Evolutionary conservation across 2,113 vertebrate species (phyloP).

Genomic region (Actinemys pallida): DNA sequence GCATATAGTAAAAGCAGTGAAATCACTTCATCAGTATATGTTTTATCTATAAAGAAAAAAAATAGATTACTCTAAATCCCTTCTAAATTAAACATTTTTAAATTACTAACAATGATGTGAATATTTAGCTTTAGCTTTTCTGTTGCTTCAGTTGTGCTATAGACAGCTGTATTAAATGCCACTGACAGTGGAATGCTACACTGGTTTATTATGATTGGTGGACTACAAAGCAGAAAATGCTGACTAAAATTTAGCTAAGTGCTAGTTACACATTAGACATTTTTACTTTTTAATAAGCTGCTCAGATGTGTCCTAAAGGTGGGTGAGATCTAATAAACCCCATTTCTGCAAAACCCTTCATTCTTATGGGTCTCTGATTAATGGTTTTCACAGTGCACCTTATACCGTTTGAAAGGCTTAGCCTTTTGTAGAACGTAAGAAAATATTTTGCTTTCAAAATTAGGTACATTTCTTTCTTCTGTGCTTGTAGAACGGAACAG

Average conservation of each 20-base stretch:
- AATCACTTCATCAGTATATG: background rate
- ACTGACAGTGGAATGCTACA: background rate
- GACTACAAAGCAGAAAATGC: constrained; percentile 39
- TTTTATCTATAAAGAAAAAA: background rate
- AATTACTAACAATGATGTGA: constrained; percentile 6
- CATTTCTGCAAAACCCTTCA: constrained; percentile 27
- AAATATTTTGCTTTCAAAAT: constrained; percentile 68
- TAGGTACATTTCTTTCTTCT: constrained; percentile 41
- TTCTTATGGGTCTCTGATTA: constrained; percentile 35
- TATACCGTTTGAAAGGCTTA: constrained; percentile 44
- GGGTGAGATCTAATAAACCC: constrained; percentile 26
- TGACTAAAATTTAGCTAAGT: constrained; percentile 24
- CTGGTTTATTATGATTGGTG: constrained; percentile 33
- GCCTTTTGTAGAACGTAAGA: constrained; percentile 39
- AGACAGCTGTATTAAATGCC: background rate
- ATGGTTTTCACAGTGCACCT: constrained; percentile 16
- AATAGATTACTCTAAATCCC: background rate
- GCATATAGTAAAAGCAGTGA: background rate
- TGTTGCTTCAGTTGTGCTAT: background rate
- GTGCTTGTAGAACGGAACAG: constrained; percentile 54
- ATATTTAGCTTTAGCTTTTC: background rate
- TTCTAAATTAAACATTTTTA: constrained; percentile 15
- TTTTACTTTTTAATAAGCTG: constrained; percentile 39
- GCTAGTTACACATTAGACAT: constrained; percentile 9
- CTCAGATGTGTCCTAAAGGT: background rate